Base-by-base conservation (phyloP, 2,797 vertebrate species). In the Cetoscarus ocellatus region DNA sequence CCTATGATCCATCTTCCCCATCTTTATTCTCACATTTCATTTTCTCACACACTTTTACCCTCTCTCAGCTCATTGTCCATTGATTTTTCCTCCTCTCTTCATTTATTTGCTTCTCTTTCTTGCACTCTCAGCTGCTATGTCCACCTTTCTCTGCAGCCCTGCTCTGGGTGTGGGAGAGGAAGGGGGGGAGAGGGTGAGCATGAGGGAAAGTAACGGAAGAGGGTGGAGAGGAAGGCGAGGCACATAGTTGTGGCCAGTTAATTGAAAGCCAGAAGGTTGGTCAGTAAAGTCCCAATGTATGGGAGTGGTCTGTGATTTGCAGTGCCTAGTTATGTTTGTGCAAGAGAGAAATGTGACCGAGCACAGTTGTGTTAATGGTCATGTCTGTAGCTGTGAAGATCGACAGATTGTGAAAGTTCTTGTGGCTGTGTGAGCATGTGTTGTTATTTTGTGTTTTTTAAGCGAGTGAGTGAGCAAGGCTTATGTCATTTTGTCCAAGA, bases 171-270 rank as follows among this genome's bases (percentile, higher is more conserved):
- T 77, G 71, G 75, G 67, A 85, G 77, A 85, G 82, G 66, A 74
- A 65, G 63, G 40, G 67, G 69, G 75, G 56, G 61, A 56, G 68
- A 72, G 75, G 66, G 74, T 47, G 62, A 80, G 66, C 35, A 51
- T 54, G 77, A 84, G 73, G 75, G 86, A 90, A 86, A 85, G 89
- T 61, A 80, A 75, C 68, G 78, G 88, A 90, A 91, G 86, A 90
- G 89, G 88, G 85, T 89, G 87, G 86, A 85, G 85, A 79, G 86
- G 79, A 86, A 87, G 93, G 84, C 89, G 77, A 91, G 89, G 86
- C 86, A 65, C 93, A 94, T 94, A 92, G 80, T 90, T 95, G 92
- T 83, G 92, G 93, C 86, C 19, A 42, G 61, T 80, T 94, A 92
- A 94, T 93, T 94, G 80, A 87, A 94, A 91, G 91, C 83, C 90